These are phyloP conservation scores for Lypha dubia DNA, from an alignment of 2,888 invertebrate genomes.

Conservation along the genomic window DNA sequence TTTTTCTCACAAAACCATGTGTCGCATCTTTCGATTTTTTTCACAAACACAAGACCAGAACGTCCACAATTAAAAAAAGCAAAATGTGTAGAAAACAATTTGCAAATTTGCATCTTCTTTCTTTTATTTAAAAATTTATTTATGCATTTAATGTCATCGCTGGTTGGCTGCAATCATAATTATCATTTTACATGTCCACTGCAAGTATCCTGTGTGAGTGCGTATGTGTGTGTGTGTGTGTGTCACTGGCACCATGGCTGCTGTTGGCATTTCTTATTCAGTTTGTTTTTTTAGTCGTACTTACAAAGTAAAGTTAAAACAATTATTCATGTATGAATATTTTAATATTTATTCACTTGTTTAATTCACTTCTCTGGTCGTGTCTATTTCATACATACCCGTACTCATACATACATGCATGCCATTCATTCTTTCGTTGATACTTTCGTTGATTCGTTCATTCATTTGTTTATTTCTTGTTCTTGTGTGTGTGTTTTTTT, in stretches of 20 bases:
- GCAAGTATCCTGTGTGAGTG: constrained; percentile 20
- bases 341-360: constrained; percentile 48
- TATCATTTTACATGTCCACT: constrained; percentile 23
- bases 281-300: background rate
- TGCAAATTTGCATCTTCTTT: no score
- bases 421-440: constrained; percentile 27
- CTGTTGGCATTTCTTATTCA: constrained; percentile 10
- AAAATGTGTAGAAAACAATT: background rate
- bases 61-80: background rate
- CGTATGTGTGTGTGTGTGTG: no score
- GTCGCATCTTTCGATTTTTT: background rate
- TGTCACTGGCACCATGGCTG: constrained; percentile 24
- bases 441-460: constrained; percentile 27
- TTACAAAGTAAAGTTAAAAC: constrained; percentile 5
- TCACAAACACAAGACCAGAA: background rate
- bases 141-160: constrained; percentile 25
- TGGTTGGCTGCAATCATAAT: constrained; percentile 34
- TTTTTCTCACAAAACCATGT: background rate
- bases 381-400: constrained; percentile 43
- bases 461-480: background rate
- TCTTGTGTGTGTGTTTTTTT: background rate
- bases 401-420: background rate
- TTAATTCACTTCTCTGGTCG: constrained; percentile 49
- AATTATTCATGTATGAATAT: constrained; percentile 45
- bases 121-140: constrained; percentile 20